Evolutionary conservation across 2,888 invertebrate genomes (phyloP), one percentile per base, ranked within the genome.

Genomic region (Hirtodrosophila histrioides): DNA sequence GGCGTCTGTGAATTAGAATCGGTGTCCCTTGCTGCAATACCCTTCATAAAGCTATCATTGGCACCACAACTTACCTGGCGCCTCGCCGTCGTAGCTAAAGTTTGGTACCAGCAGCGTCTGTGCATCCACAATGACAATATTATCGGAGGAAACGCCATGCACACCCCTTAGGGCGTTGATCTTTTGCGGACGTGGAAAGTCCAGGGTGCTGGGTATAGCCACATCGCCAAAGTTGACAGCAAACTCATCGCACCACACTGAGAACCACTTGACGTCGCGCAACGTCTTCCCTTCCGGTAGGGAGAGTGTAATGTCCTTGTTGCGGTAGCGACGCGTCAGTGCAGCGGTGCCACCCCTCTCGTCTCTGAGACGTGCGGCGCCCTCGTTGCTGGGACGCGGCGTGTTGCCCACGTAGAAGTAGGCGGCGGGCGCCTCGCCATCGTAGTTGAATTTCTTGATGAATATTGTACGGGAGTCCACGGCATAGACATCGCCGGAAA

Each of bases 161-260:
- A 97, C 95, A 24, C 97, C 96, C 58, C 93, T 93, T 71, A 98
- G 92, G 3, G 94, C 93, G 6, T 94, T 94, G 75, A 97, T 93
- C 91, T 96, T 96, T 86, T 96, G 96, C 0, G 98, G 97, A 71
- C 94, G 94, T 0, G 98, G 98, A 90, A 94, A 96, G 89, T 96
- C 96, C 91, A 97, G 93, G 79, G 93, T 94, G 65, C 93, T 93
- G 0, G 97, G 95, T 83, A 98, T 95, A 84, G 94, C 93, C 64
- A 97, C 95, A 89, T 97, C 97, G 12, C 97, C 98, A 90, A 98
- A 98, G 92, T 97, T 97, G 39, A 97, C 97, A 58, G 95, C 93
- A 88, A 95, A 97, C 90, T 97, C 97, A 88, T 97, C 96, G 91
- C 97, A 98, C 96, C 97, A 98, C 36, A 98, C 95, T 9, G 96